Percentiles rank a stretch among this genome's conserved stretches.
Evolutionary conservation across 1,140 invertebrate species (phyloP).

Genomic region (Bombus sylvicola): DNA sequence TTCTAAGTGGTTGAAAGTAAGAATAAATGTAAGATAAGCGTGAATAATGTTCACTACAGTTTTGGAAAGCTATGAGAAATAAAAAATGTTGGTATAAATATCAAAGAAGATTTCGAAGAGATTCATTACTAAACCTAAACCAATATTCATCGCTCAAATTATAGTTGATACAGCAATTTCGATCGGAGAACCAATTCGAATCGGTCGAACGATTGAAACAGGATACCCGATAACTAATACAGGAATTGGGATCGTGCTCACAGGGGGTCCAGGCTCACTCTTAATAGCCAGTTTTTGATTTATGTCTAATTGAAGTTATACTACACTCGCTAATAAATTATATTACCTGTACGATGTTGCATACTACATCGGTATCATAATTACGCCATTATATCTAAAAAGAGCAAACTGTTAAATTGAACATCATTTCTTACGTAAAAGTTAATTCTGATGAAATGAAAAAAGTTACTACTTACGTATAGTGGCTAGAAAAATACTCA

Average conservation of each 20-base stretch:
- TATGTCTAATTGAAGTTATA: constrained; percentile 66
- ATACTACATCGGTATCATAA: neutral
- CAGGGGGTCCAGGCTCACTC: constrained; percentile 68
- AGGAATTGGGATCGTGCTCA: constrained; percentile 42
- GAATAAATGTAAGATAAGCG: neutral
- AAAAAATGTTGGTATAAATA: neutral
- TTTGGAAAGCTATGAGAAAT: neutral
- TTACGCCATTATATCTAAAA: neutral
- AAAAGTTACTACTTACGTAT: no score
- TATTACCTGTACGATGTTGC: neutral
- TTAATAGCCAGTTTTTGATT: constrained; percentile 74
- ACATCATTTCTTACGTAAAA: neutral
- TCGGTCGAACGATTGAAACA: constrained; percentile 10
- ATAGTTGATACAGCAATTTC: constrained; percentile 2
- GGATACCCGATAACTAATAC: constrained; percentile 11
- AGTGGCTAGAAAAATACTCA: no score
- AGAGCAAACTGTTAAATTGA: neutral
- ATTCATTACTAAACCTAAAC: neutral
- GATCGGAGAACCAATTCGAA: constrained; percentile 7
- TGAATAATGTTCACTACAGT: neutral
- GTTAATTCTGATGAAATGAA: neutral
- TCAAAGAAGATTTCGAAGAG: neutral
- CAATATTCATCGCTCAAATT: neutral
- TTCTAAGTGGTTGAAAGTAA: neutral
- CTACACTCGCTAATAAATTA: constrained; percentile 6